Base-by-base conservation (phyloP, 2,113 vertebrate species). In the Campylomormyrus numenius region DNA sequence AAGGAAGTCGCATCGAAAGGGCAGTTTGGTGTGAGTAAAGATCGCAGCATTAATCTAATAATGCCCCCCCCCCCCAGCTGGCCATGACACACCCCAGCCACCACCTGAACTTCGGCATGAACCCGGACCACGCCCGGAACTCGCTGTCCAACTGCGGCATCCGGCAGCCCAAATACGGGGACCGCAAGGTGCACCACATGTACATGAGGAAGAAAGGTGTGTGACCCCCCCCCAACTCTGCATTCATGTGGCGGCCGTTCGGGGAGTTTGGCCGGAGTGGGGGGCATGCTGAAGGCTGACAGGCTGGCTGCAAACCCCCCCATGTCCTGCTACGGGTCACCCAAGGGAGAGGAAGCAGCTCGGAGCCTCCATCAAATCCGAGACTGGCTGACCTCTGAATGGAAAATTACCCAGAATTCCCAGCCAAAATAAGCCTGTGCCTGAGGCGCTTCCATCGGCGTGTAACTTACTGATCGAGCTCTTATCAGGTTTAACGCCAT, bases 91-190 rank as follows among this genome's bases (percentile, higher is more conserved):
- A 99, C 92, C 98, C 98, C 3, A 99, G 98, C 90, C 98, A 99
- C 94, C 98, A 99, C 94, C 97, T 99, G 94, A 99, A 99, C 94
- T 99, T 99, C 83, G 98, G 98, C 90, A 99, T 99, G 98, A 99
- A 99, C 93, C 98, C 98, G 0, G 98, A 99, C 93, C 98, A 99
- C 84, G 98, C 98, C 70, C 97, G 98, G 89, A 99, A 99, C 94
- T 99, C 98, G 5, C 96, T 99, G 4, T 99, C 98, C 91, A 99
- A 99, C 95, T 99, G 98, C 89, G 98, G 98, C 39, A 99, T 99
- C 94, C 96, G 98, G 0, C 98, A 99, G 92, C 98, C 98, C 9
- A 99, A 99, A 91, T 99, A 99, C 0, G 98, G 98, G 13, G 98
- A 99, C 92, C 93, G 98, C 92, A 99, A 99, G 94, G 98, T 99